Evolutionary conservation across 1,140 invertebrate genomes (phyloP), one percentile per base, ranked within the genome.

Genomic region (Rhyzopertha dominica): DNA sequence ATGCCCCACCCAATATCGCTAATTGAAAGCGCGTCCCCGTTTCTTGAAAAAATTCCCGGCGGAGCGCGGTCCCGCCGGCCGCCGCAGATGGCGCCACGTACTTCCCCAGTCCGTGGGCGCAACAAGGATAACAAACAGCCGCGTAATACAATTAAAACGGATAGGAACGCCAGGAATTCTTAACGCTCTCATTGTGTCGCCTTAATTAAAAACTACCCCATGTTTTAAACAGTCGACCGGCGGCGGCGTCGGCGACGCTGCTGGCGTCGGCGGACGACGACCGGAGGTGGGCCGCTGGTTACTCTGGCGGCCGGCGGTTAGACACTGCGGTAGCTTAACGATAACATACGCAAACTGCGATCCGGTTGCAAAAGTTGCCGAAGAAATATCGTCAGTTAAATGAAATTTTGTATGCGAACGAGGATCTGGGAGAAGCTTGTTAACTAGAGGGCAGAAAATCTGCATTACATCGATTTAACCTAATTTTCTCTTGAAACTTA

Each of bases 151-250:
- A 63, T 62, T 63, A 62, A 56, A 62, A 54, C 46, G 51, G 47
- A 49, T 45, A 49, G 59, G 61, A 57, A 65, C 61, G 56, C 53
- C 40, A 53, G 56, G 60, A 61, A 65, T 65, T 65, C 62, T 65
- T 63, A 59, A 57, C 60, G 61, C 53, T 53, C 42, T 51, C 59
- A 53, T 62, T 55, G 53, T 62, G 60, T 62, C 57, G 59, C 62
- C 62, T 65, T 65, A 65, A 65, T 65, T 65, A 65, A 65, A 65
- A 65, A 65, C 54, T 63, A 61, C 60, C 59, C 60, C 57, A 55
- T 58, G 56, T 55, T 62, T 51, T 34, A 45, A 31, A 28, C 22
- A 51, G 50, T 47, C 23, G 56, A 32, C 47, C 58, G 47, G 29
- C 22, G 9, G 40, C 25, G 26, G 42, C 38, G 18, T 39, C 20